A percentile compares a stretch with the other conserved stretches of the same genome.
Evolutionary conservation across 2,888 invertebrate species (phyloP).

Genomic region (Macrosoma leucophasiata): DNA sequence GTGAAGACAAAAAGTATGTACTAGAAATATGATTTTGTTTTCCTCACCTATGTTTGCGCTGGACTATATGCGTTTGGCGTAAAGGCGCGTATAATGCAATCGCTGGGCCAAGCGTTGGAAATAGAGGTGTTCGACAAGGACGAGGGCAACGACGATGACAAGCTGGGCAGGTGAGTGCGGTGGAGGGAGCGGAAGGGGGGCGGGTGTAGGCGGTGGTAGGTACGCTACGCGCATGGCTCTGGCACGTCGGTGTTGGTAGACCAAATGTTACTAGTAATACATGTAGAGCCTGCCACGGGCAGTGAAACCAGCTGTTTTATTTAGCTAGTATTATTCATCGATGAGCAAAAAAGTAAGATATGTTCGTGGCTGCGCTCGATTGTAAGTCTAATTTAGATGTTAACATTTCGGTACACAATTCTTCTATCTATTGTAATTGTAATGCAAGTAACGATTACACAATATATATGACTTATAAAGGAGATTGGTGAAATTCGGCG

Average conservation of each 20-base stretch:
- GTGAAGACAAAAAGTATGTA: too few species aligned
- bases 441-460: too few species aligned
- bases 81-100: slow-evolving; percentile 75
- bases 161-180: slow-evolving; percentile 86
- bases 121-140: slow-evolving; percentile 91
- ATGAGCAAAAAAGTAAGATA: too few species aligned
- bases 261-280: slow-evolving; percentile 9
- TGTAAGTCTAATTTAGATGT: too few species aligned
- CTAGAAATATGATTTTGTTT: slow-evolving; percentile 67
- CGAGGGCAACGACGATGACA: slow-evolving; percentile 89
- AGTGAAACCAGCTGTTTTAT: too few species aligned
- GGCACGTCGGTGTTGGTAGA: too few species aligned
- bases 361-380: too few species aligned
- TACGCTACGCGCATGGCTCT: slow-evolving; percentile 14
- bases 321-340: too few species aligned
- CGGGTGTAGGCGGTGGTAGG: slow-evolving; percentile 13
- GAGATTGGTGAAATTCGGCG: too few species aligned
- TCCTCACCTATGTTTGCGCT: slow-evolving; percentile 68
- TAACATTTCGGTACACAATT: too few species aligned
- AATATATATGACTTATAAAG: too few species aligned
- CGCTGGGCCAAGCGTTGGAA: slow-evolving; percentile 83
- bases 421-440: too few species aligned
- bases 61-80: slow-evolving; percentile 56
- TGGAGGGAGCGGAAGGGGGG: slow-evolving; percentile 17
- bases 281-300: not conserved